A percentile compares a stretch with the other conserved stretches of the same genome.
Evolutionary conservation across 2,888 invertebrate species (phyloP).

Genomic region (Euproctis similis): DNA sequence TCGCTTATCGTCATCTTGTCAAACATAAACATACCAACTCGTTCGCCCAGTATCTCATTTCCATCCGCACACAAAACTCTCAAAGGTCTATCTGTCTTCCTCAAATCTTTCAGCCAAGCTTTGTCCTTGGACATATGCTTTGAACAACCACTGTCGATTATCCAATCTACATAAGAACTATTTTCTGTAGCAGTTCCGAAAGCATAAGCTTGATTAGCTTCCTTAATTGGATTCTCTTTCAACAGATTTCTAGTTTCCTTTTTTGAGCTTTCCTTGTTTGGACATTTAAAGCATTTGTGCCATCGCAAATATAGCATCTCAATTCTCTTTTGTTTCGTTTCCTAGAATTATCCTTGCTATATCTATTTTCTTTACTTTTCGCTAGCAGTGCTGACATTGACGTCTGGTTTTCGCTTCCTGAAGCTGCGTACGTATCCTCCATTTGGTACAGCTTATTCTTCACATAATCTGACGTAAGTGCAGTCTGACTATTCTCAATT

Average conservation of each 20-base stretch:
- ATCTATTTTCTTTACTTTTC: too few species aligned
- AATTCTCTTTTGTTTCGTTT: too few species aligned
- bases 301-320: too few species aligned
- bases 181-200: too few species aligned
- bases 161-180: neutral
- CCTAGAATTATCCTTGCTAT: too few species aligned
- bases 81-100: neutral
- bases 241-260: too few species aligned
- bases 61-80: neutral
- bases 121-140: neutral
- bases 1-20: neutral
- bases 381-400: too few species aligned
- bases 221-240: too few species aligned
- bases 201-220: too few species aligned
- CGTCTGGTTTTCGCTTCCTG: too few species aligned
- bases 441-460: neutral
- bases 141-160: neutral
- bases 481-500: neutral
- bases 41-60: neutral
- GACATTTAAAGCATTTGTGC: neutral
- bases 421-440: too few species aligned
- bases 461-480: neutral
- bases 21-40: neutral
- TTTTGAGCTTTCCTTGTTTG: neutral
- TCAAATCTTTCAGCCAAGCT: too few species aligned